Evolutionary conservation across 2,797 vertebrate species (phyloP).

Genomic region (Cyclura pinguis): DNA sequence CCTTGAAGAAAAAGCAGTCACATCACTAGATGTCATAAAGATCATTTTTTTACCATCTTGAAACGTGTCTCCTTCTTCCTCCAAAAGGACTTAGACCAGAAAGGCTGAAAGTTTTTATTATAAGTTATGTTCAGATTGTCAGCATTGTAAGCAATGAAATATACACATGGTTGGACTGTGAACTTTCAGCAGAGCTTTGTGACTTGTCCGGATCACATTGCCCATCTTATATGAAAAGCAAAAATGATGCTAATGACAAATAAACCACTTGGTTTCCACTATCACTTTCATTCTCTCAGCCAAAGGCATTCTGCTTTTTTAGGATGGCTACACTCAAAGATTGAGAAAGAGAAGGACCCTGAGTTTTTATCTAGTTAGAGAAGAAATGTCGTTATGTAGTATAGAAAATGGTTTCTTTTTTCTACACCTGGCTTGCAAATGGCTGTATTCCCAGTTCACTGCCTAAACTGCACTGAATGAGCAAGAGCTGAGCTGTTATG

Average conservation of each 20-base stretch:
- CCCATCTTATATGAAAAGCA: neutral
- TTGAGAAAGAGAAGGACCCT: neutral
- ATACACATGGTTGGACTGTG: neutral
- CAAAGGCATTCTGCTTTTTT: neutral
- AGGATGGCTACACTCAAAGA: neutral
- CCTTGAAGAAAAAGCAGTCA: too few species aligned
- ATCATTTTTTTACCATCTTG: too few species aligned
- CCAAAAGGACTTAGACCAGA: neutral
- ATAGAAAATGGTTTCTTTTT: neutral
- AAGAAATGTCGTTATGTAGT: neutral
- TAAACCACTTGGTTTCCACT: neutral
- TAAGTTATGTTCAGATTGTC: neutral
- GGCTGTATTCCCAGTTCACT: neutral
- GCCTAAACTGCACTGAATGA: neutral
- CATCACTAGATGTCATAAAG: too few species aligned
- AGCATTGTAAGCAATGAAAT: neutral
- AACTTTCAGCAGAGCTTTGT: neutral
- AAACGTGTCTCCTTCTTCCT: too few species aligned
- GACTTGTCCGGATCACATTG: neutral
- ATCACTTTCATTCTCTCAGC: neutral
- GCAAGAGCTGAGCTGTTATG: conserved; percentile 12
- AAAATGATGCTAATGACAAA: neutral
- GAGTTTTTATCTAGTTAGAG: neutral
- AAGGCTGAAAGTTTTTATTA: neutral
- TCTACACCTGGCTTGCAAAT: conserved; percentile 14